phyloP scores from a whole-genome alignment of 2,797 vertebrate species.

The Ptychobarbus kaznakovi region DNA sequence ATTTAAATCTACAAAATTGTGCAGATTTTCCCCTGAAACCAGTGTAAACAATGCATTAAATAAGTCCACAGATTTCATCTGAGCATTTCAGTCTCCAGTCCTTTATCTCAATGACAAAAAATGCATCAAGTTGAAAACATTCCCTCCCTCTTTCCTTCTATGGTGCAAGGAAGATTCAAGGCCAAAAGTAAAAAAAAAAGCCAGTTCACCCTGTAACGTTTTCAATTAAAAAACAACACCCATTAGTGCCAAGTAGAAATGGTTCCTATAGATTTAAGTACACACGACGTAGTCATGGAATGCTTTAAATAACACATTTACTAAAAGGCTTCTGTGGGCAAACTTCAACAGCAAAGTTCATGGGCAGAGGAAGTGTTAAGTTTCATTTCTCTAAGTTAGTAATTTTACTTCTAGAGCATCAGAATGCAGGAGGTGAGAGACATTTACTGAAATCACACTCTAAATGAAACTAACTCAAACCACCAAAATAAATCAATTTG shows the following conservation, averaged over 20 bases:
- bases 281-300: too few relatives aligned
- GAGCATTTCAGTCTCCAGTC: background rate
- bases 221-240: background rate
- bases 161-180: background rate
- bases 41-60: background rate
- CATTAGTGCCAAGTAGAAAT: background rate
- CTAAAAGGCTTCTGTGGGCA: background rate
- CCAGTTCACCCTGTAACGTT: background rate
- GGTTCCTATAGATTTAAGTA: background rate
- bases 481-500: slow-evolving; percentile 4
- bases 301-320: background rate
- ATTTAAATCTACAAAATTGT: background rate
- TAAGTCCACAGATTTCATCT: background rate
- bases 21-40: background rate
- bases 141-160: background rate
- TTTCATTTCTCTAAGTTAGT: background rate
- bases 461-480: slow-evolving; percentile 21
- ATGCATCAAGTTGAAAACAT: background rate
- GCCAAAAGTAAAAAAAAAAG: background rate
- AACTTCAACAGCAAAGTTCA: background rate
- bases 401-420: background rate
- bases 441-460: background rate
- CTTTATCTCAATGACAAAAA: background rate
- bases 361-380: background rate
- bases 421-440: background rate